Percentiles rank a stretch among this genome's conserved stretches.
Evolutionary conservation across 2,888 invertebrate species (phyloP).

Genomic region (Alviniconcha strummeri): DNA sequence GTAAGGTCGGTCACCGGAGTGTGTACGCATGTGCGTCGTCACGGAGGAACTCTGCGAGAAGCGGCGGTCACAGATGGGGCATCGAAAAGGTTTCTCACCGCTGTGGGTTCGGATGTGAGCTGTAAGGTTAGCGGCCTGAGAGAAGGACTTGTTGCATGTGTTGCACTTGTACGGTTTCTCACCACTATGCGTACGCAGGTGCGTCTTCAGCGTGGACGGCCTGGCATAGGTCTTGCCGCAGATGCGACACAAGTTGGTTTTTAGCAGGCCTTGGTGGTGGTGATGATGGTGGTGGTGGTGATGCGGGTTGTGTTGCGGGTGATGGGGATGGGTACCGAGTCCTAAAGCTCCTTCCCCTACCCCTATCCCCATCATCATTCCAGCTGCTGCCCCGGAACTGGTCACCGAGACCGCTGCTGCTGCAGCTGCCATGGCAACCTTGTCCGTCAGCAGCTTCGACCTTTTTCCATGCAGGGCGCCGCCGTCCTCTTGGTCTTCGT

Average conservation of each 20-base stretch:
- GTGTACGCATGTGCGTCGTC: conserved; percentile 99
- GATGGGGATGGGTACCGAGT: conserved; percentile 28
- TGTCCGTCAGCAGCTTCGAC: conserved; percentile 54
- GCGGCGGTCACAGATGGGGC: conserved; percentile 96
- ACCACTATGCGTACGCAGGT: conserved; percentile 95
- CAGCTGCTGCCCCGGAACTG: conserved; percentile 18
- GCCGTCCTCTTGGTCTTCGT: conserved; percentile 35
- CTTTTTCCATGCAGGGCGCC: conserved; percentile 47
- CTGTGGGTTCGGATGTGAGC: conserved; percentile 97
- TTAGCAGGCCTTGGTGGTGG: conserved; percentile 37
- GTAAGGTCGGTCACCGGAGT: conserved; percentile 99
- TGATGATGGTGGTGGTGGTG: conserved; percentile 32
- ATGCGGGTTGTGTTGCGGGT: conserved; percentile 16
- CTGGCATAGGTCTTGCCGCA: conserved; percentile 97
- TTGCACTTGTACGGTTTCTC: conserved; percentile 86
- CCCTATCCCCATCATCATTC: conserved; percentile 26
- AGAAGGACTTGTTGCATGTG: conserved; percentile 93
- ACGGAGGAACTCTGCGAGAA: conserved; percentile 96
- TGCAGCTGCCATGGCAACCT: conserved; percentile 36
- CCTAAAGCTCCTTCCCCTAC: conserved; percentile 16
- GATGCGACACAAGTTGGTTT: conserved; percentile 88
- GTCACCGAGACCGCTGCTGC: conserved; percentile 29
- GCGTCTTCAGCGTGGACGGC: conserved; percentile 97
- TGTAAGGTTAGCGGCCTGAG: conserved; percentile 98
- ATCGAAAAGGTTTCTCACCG: conserved; percentile 98